These are phyloP conservation scores for Adela reaumurella DNA, from an alignment of 2,888 invertebrate genomes.

Conservation along the genomic window DNA sequence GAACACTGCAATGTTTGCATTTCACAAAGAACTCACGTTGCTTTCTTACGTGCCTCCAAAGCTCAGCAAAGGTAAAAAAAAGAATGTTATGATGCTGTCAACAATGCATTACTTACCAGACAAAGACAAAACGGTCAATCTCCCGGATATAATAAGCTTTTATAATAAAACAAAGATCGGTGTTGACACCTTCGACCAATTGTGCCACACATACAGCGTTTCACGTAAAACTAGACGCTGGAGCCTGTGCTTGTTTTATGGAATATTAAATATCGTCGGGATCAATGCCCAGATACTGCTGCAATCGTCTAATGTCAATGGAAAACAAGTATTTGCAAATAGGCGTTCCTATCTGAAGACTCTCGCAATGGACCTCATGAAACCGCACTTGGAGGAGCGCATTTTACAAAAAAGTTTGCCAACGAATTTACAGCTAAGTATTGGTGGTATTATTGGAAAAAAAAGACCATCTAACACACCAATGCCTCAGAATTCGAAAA, in stretches of 20 bases:
- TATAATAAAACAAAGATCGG: slow-evolving; percentile 2
- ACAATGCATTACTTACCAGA: slow-evolving; percentile 9
- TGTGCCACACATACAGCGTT: slow-evolving; percentile 4
- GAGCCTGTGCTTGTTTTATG: slow-evolving; percentile 4
- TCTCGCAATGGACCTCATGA: too few relatives aligned
- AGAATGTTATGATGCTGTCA: slow-evolving; percentile 5
- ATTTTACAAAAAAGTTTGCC: too few relatives aligned
- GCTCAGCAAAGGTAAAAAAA: slow-evolving; percentile 4
- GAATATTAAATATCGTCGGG: slow-evolving; percentile 3
- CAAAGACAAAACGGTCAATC: slow-evolving; percentile 3
- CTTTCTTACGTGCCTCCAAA: slow-evolving; percentile 8
- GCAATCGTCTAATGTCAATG: too few relatives aligned
- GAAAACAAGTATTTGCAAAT: too few relatives aligned
- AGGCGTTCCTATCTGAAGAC: too few relatives aligned
- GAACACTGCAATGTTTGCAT: slow-evolving; percentile 7
- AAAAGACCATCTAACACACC: too few relatives aligned
- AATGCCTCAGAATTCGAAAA: too few relatives aligned
- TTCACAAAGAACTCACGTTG: slow-evolving; percentile 5
- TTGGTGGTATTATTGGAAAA: too few relatives aligned
- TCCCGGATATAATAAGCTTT: slow-evolving; percentile 4
- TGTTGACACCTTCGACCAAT: slow-evolving; percentile 3
- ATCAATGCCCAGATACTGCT: too few relatives aligned
- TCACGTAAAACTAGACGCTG: slow-evolving; percentile 5
- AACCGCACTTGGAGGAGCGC: too few relatives aligned
- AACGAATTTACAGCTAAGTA: too few relatives aligned